These are phyloP conservation scores for Melanogrammus aeglefinus DNA, from an alignment of 2,797 vertebrate genomes.

Conservation along the genomic window DNA sequence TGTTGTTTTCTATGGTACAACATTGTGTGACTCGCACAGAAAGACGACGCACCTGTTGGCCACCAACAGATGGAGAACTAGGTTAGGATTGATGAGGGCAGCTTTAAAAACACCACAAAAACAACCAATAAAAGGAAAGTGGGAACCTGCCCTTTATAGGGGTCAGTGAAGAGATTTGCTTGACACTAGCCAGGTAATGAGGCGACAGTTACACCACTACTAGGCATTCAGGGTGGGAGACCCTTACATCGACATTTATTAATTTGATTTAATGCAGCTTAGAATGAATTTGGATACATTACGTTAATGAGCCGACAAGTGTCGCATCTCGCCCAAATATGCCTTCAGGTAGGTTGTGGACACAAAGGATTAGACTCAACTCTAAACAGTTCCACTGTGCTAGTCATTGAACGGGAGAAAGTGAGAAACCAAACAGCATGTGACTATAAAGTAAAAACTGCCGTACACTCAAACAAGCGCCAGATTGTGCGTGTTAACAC, in stretches of 20 bases:
- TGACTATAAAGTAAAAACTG: conserved; percentile 2
- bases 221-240: not conserved
- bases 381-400: not conserved
- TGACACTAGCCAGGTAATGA: not conserved
- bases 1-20: no score
- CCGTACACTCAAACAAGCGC: not conserved
- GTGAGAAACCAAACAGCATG: not conserved
- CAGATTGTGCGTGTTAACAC: not conserved
- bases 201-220: not conserved
- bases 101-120: not conserved
- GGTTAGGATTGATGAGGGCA: not conserved
- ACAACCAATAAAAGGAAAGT: conserved; percentile 2
- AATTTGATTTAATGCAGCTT: not conserved
- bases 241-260: not conserved
- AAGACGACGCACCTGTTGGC: not conserved
- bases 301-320: no score
- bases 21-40: not conserved
- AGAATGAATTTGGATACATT: not conserved
- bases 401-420: not conserved
- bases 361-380: not conserved
- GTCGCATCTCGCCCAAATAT: not conserved
- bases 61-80: not conserved
- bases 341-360: not conserved
- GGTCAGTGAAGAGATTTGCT: not conserved
- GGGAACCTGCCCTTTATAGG: not conserved